Conservation (phyloP, 1,140 invertebrate species). For the Acarapis woodi region DNA sequence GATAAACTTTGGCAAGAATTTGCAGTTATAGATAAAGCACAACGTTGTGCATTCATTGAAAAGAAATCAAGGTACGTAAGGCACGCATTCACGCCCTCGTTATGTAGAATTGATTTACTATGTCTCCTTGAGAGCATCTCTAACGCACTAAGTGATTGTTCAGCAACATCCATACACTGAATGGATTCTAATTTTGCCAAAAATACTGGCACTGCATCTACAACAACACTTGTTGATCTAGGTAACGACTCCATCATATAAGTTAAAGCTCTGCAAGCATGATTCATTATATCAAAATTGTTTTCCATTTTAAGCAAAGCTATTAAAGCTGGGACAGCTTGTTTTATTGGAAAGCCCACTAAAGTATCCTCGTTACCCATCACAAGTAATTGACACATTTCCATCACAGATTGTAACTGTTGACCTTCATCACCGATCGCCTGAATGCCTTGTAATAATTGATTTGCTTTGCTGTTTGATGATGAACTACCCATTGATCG, state of each 20-base stretch:
- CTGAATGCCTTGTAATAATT: slow-evolving; percentile 68
- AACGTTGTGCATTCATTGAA: slow-evolving; percentile 76
- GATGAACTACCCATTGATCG: slow-evolving; percentile 43
- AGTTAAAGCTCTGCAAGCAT: slow-evolving; percentile 83
- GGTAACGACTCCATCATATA: slow-evolving; percentile 98
- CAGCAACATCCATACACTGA: slow-evolving; percentile 95
- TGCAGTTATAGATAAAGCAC: slow-evolving; percentile 73
- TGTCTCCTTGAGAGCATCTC: slow-evolving; percentile 88
- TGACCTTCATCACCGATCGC: slow-evolving; percentile 80
- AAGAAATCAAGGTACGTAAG: slow-evolving; percentile 91
- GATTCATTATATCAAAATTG: slow-evolving; percentile 99
- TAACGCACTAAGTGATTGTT: slow-evolving; percentile 77
- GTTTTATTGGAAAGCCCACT: slow-evolving; percentile 86
- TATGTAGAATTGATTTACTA: slow-evolving; percentile 80
- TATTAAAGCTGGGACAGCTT: slow-evolving; percentile 80
- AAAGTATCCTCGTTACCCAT: slow-evolving; percentile 99
- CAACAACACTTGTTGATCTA: slow-evolving; percentile 74
- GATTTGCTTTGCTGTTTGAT: slow-evolving; percentile 62
- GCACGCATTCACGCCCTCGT: slow-evolving; percentile 70
- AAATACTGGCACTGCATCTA: slow-evolving; percentile 84
- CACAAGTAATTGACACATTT: slow-evolving; percentile 93
- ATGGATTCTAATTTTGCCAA: slow-evolving; percentile 84
- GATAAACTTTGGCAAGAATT: slow-evolving; percentile 87
- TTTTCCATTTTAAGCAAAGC: slow-evolving; percentile 64
- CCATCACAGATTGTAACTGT: slow-evolving; percentile 82